Evolutionary conservation across 2,888 invertebrate species (phyloP).

Genomic region (Dione juno): DNA sequence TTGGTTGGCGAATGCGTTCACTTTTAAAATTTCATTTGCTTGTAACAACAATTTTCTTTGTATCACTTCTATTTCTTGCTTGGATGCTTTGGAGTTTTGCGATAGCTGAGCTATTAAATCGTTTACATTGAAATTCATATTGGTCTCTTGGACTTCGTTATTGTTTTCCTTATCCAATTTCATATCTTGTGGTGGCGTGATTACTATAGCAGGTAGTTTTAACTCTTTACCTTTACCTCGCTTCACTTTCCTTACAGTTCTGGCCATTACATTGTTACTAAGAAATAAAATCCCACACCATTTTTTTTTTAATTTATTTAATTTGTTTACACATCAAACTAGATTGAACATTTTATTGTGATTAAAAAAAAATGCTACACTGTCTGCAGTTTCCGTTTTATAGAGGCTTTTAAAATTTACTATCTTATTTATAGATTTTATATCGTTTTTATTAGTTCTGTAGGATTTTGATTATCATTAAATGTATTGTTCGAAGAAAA

Average conservation of each 20-base stretch:
- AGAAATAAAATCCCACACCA: constrained; percentile 36
- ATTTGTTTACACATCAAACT: constrained; percentile 24
- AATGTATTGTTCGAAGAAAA: constrained; percentile 29
- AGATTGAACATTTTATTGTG: constrained; percentile 42
- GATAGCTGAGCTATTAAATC: constrained; percentile 76
- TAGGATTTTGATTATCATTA: constrained; percentile 23
- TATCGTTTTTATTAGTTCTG: constrained; percentile 26
- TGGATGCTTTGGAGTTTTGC: constrained; percentile 74
- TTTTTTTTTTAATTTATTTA: neutral
- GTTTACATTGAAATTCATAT: constrained; percentile 74
- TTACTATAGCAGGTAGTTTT: constrained; percentile 67
- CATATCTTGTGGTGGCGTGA: constrained; percentile 73
- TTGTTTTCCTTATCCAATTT: constrained; percentile 63
- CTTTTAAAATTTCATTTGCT: constrained; percentile 79
- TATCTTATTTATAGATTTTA: constrained; percentile 35
- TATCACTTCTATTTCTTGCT: constrained; percentile 75
- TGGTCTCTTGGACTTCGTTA: constrained; percentile 46
- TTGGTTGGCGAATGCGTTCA: constrained; percentile 71
- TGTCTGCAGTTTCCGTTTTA: constrained; percentile 48
- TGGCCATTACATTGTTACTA: constrained; percentile 86
- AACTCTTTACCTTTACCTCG: constrained; percentile 82
- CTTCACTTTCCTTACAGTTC: constrained; percentile 89
- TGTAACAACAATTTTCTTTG: constrained; percentile 74
- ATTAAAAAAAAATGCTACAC: constrained; percentile 29
- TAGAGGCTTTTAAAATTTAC: constrained; percentile 55